These are phyloP conservation scores for Philotrypesis tridentata DNA, from an alignment of 1,140 invertebrate species.

Conservation along the genomic window DNA sequence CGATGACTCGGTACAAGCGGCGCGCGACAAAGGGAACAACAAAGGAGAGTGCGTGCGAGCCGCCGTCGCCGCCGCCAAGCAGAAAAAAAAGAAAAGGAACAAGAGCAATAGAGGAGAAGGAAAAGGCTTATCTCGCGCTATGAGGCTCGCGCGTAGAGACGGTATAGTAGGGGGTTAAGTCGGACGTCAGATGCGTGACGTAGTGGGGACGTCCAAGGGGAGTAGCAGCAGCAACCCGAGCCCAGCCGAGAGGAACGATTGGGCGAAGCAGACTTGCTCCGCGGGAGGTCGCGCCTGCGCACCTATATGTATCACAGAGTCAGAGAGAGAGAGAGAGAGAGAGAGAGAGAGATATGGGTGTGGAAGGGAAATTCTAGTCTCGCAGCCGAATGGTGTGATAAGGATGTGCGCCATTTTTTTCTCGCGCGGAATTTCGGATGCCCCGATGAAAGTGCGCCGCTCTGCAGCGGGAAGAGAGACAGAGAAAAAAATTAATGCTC, in stretches of 20 bases:
- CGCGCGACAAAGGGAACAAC: slow-evolving; percentile 20
- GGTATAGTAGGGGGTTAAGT: slow-evolving; percentile 6
- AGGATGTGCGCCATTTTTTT: not conserved
- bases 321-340: too few species aligned
- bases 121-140: not conserved
- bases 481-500: too few species aligned
- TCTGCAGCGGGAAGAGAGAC: too few species aligned
- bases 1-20: slow-evolving; percentile 18
- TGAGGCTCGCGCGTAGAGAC: too few species aligned
- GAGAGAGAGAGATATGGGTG: not conserved
- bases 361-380: not conserved
- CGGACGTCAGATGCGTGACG: not conserved
- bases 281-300: not conserved
- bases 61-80: too few species aligned
- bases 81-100: slow-evolving; percentile 7
- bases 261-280: not conserved
- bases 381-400: not conserved
- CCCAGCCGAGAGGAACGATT: not conserved
- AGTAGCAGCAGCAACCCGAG: not conserved
- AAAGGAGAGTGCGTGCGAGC: slow-evolving; percentile 2
- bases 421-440: not conserved
- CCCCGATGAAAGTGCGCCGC: too few species aligned
- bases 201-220: slow-evolving; percentile 5
- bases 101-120: not conserved
- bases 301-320: too few species aligned